Evolutionary conservation across 1,140 invertebrate genomes (phyloP).

Genomic region (Lethrus apterus): DNA sequence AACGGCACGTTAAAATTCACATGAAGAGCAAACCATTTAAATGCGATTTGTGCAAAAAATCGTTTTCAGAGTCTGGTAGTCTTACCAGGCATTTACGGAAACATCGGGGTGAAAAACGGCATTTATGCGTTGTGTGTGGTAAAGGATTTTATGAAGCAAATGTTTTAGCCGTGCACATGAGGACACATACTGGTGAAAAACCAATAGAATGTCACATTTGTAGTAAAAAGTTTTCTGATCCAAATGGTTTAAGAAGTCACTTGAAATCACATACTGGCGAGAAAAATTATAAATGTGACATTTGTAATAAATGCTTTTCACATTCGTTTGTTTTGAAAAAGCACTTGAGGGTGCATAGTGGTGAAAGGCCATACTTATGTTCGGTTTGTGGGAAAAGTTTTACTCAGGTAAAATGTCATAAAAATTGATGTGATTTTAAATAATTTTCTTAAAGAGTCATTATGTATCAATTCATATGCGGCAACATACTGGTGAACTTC

Average conservation of each 20-base stretch:
- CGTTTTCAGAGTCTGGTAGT: slow-evolving; percentile 33
- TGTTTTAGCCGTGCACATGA: slow-evolving; percentile 26
- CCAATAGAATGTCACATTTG: slow-evolving; percentile 41
- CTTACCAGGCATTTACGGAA: slow-evolving; percentile 39
- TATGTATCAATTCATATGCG: slow-evolving; percentile 24
- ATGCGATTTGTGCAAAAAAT: slow-evolving; percentile 10
- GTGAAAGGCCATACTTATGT: slow-evolving; percentile 32
- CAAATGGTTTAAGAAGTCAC: slow-evolving; percentile 39
- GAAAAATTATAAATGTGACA: slow-evolving; percentile 31
- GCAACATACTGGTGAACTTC: slow-evolving; percentile 55
- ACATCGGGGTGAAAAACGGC: slow-evolving; percentile 39
- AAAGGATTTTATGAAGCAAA: slow-evolving; percentile 28
- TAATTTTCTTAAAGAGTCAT: slow-evolving; percentile 21
- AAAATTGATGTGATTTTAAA: not conserved
- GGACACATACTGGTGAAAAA: slow-evolving; percentile 39
- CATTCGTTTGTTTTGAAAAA: slow-evolving; percentile 35
- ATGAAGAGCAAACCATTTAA: slow-evolving; percentile 26
- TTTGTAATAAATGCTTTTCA: slow-evolving; percentile 32
- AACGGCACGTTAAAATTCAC: slow-evolving; percentile 27
- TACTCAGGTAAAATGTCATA: slow-evolving; percentile 15
- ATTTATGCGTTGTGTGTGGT: slow-evolving; percentile 32
- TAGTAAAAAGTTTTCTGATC: slow-evolving; percentile 40
- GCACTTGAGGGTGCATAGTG: slow-evolving; percentile 32
- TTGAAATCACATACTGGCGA: slow-evolving; percentile 41
- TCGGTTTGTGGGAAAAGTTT: slow-evolving; percentile 25